phyloP scores from a whole-genome alignment of 1,140 invertebrate genomes.

The Zaprionus africanus region DNA sequence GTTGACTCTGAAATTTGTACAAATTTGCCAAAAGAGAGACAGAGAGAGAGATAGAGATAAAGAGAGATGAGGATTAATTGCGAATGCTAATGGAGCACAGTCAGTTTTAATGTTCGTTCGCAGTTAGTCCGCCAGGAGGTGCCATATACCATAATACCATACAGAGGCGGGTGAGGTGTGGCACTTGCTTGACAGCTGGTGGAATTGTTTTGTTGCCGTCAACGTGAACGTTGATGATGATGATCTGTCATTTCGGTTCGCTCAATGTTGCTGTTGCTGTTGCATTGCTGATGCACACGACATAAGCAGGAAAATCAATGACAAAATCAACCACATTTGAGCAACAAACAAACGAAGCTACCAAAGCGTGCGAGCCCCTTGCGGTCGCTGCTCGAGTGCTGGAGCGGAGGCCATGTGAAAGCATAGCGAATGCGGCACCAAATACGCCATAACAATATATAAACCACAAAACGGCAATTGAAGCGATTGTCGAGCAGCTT shows the following conservation, averaged over 20 bases:
- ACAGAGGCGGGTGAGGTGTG: not conserved
- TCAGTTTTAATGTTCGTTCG: conserved; percentile 32
- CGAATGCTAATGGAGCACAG: conserved; percentile 64
- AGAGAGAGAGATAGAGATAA: not conserved
- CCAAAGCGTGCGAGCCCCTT: conserved; percentile 33
- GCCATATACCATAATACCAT: conserved; percentile 18
- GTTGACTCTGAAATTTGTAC: conserved; percentile 54
- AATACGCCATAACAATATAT: conserved; percentile 30
- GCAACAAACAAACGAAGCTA: conserved; percentile 9
- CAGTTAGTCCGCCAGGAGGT: conserved; percentile 34
- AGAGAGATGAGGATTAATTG: conserved; percentile 69
- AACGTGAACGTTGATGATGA: conserved; percentile 36
- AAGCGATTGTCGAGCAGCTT: conserved; percentile 16
- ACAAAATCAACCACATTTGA: conserved; percentile 43
- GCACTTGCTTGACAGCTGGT: conserved; percentile 40
- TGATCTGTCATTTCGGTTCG: conserved; percentile 58
- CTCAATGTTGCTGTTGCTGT: conserved; percentile 8
- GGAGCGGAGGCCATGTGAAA: conserved; percentile 39
- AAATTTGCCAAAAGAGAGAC: conserved; percentile 51
- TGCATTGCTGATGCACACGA: conserved; percentile 23
- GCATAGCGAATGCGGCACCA: conserved; percentile 36
- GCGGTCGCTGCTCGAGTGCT: conserved; percentile 15
- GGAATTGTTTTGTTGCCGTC: conserved; percentile 44
- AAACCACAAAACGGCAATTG: conserved; percentile 47
- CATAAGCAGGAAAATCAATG: conserved; percentile 60